Percentiles rank a stretch among this genome's conserved stretches.
These are phyloP conservation scores for Pentalonia nigronervosa DNA, from an alignment of 1,140 invertebrate genomes.

Conservation along the genomic window DNA sequence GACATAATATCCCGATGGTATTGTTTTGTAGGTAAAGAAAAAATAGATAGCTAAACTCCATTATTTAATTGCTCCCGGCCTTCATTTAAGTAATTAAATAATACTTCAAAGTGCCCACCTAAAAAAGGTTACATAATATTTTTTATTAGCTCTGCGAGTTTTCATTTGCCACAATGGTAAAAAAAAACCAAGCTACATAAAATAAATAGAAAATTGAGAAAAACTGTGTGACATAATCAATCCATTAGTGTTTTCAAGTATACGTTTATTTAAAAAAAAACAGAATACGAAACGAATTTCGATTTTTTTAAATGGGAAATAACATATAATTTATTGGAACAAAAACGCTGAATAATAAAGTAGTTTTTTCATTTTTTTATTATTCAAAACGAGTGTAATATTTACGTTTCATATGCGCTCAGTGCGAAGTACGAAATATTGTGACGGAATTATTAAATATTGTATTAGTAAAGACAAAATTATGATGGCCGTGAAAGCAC, in stretches of 20 bases:
- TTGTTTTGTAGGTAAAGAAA: neutral
- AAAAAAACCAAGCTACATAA: neutral
- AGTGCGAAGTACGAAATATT: neutral
- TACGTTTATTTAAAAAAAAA: neutral
- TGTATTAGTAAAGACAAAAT: neutral
- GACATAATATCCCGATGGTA: neutral
- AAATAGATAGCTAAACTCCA: neutral
- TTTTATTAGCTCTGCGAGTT: neutral
- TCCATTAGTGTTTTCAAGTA: neutral
- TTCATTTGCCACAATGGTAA: neutral
- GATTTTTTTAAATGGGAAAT: neutral
- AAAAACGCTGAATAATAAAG: slow-evolving; percentile 19
- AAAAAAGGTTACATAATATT: neutral
- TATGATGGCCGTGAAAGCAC: neutral
- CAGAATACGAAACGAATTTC: neutral
- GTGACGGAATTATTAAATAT: neutral
- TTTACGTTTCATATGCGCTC: neutral
- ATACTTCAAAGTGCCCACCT: neutral
- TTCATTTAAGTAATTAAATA: slow-evolving; percentile 29
- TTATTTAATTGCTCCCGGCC: neutral
- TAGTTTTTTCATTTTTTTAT: neutral
- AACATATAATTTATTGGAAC: neutral
- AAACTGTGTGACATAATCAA: slow-evolving; percentile 5
- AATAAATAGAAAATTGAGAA: neutral
- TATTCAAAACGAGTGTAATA: neutral